A percentile compares a stretch with the other conserved stretches of the same genome.
Conservation (phyloP, 2,113 vertebrate species). For the Ictalurus furcatus region DNA sequence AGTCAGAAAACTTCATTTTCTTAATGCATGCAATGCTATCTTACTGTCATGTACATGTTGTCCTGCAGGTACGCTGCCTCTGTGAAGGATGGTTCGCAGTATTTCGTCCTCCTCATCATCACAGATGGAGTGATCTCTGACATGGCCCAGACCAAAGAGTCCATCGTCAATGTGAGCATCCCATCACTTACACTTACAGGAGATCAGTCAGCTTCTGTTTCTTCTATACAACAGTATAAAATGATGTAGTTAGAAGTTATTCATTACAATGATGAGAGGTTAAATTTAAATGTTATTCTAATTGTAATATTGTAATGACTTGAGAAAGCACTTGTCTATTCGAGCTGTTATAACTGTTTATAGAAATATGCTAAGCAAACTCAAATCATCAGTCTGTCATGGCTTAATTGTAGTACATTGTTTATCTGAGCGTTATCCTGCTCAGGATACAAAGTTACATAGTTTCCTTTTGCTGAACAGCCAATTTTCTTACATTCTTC, state of each 20-base stretch:
- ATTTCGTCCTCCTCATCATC: slow-evolving; percentile 86
- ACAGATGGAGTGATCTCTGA: slow-evolving; percentile 91
- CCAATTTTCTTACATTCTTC: not conserved
- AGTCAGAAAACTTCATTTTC: not conserved
- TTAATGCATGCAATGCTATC: not conserved
- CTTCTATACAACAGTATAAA: not conserved
- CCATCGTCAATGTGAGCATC: slow-evolving; percentile 82
- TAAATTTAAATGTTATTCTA: too few relatives aligned
- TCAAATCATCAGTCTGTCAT: not conserved
- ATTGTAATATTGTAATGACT: too few relatives aligned
- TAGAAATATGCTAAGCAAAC: not conserved
- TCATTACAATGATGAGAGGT: not conserved
- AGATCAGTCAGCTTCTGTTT: not conserved
- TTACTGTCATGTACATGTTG: not conserved
- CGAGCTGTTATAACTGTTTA: not conserved
- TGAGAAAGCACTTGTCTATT: too few relatives aligned
- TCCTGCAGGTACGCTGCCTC: slow-evolving; percentile 80
- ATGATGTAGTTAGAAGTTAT: not conserved
- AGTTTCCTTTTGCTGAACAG: not conserved
- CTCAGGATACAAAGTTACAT: not conserved
- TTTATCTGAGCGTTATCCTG: not conserved
- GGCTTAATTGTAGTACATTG: not conserved
- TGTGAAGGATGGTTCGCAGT: slow-evolving; percentile 86
- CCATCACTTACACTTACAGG: not conserved
- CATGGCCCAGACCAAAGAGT: slow-evolving; percentile 89